Evolutionary conservation across 2,113 vertebrate species (phyloP), one percentile per base, ranked within the genome.

Genomic region (Calidris pygmaea): DNA sequence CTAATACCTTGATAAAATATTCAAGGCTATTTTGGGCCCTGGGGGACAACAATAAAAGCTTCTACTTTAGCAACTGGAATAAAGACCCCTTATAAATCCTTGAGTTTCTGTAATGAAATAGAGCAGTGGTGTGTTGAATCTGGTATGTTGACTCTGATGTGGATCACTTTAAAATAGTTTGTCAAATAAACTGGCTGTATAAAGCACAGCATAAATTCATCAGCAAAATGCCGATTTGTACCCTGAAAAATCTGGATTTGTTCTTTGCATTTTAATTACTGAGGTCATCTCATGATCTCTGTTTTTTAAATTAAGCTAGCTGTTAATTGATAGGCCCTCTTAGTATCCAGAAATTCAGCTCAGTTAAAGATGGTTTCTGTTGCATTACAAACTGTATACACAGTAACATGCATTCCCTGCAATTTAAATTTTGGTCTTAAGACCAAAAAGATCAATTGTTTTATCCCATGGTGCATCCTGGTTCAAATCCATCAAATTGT

Each of bases 1-100:
- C 7, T 84, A 66, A 77, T 88, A 72, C 71, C 50, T 71, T 66
- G 30, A 89, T 80, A 62, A 88, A 86, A 79, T 71, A 77, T 74
- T 86, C 47, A 81, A 50, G n/a, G n/a, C 73, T 66, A 41, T 92
- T 80, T 73, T 70, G 59, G 35, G 37, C n/a, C 37, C 37, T 74
- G 29, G n/a, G 72, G 52, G 68, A 74, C 18, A 62, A 8, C 10
- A 74, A 11, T 52, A 84, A 86, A 67, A 7, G n/a, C 8, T 84
- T 62, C 55, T 83, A 14, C 24, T 86, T 58, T 29, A 60, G 37
- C 22, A 66, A 30, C 2, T 50, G 24, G 12, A 48, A 55, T 59
- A 66, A 92, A 59, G n/a, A 52, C 9, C 35, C 27, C 60, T 65
- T 35, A 48, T 48, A 56, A 88, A 58, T 29, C 3, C 9, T 30